Evolutionary conservation across 1,140 invertebrate species (phyloP).

Genomic region (Drosophila burlai): DNA sequence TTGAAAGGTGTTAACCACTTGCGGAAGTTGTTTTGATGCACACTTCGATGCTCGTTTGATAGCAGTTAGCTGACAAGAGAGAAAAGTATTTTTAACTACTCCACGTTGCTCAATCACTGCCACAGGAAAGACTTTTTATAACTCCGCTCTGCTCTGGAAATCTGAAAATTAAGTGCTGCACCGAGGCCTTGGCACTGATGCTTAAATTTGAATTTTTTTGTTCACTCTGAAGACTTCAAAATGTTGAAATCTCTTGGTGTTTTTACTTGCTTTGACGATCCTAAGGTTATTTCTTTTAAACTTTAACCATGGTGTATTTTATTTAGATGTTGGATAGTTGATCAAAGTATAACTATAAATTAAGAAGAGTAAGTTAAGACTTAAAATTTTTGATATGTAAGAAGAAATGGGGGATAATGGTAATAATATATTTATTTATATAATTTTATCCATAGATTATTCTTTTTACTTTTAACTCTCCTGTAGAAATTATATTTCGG

Average conservation of each 20-base stretch:
- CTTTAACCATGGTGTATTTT: not conserved
- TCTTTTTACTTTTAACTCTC: not conserved
- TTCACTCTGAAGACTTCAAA: slow-evolving; percentile 9
- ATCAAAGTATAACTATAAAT: not conserved
- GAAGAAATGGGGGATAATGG: not conserved
- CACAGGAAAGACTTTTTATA: slow-evolving; percentile 43
- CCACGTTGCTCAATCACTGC: slow-evolving; percentile 13
- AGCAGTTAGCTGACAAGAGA: slow-evolving; percentile 45
- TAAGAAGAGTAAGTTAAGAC: not conserved
- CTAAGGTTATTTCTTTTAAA: slow-evolving; percentile 9
- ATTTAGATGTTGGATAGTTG: not conserved
- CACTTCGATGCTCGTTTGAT: slow-evolving; percentile 42
- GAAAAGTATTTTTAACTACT: slow-evolving; percentile 45
- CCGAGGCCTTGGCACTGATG: slow-evolving; percentile 35
- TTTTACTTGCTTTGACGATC: not conserved
- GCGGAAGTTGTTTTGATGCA: slow-evolving; percentile 66
- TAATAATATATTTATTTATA: not conserved
- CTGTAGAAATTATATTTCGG: not conserved
- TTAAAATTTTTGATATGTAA: not conserved
- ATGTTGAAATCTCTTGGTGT: slow-evolving; percentile 17
- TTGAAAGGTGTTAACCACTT: slow-evolving; percentile 66
- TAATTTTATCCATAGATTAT: not conserved
- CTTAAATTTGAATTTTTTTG: slow-evolving; percentile 19
- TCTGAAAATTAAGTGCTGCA: slow-evolving; percentile 26
- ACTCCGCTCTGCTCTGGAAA: slow-evolving; percentile 12